Evolutionary conservation across 2,797 vertebrate species (phyloP).

Genomic region (Sebastes oblongus): DNA sequence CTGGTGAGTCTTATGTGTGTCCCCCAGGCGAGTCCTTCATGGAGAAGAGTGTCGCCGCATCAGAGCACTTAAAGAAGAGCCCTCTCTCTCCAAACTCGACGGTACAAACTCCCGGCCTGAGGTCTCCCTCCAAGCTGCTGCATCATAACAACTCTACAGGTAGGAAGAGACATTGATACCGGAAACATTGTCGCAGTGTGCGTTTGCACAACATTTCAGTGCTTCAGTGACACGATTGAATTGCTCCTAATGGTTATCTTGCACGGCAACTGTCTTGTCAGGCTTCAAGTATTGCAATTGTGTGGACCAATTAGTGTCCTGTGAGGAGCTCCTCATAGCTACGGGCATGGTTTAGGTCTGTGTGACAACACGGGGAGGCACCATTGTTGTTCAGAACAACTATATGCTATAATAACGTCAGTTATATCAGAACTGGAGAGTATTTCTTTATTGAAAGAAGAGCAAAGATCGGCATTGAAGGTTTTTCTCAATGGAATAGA

Average conservation of each 20-base stretch:
- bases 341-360: neutral
- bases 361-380: neutral
- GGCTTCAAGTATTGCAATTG: neutral
- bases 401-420: neutral
- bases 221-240: neutral
- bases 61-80: conserved; percentile 88
- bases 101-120: conserved; percentile 52
- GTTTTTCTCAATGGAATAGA: neutral
- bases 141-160: conserved; percentile 77
- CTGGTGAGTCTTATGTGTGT: neutral
- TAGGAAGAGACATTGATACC: conserved; percentile 17
- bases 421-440: neutral
- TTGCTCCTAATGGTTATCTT: neutral
- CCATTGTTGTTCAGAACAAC: too few relatives aligned
- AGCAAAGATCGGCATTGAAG: neutral
- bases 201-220: neutral
- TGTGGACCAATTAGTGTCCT: neutral
- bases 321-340: neutral
- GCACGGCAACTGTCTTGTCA: neutral
- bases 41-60: conserved; percentile 80
- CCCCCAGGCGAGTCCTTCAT: conserved; percentile 86
- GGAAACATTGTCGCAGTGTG: neutral
- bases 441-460: neutral
- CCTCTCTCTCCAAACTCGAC: conserved; percentile 83
- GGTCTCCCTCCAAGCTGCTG: conserved; percentile 70